Base-by-base conservation (phyloP, 2,113 vertebrate genomes). In the Seriola dumerili region DNA sequence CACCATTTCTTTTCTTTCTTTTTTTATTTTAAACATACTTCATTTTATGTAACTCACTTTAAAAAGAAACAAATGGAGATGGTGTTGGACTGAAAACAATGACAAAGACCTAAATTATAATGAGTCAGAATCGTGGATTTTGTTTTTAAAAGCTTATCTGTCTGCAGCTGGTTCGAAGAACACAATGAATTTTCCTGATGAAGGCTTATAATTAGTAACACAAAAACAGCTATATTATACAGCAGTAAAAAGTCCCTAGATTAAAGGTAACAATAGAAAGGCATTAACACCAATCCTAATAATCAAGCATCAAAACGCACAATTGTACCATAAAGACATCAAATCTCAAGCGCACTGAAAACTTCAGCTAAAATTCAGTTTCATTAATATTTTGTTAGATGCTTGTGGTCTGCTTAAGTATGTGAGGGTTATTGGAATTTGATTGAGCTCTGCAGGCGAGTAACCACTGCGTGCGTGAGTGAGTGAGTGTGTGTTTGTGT, bases 1-100 rank as follows among this genome's bases (percentile, higher is more conserved):
- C 66, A 75, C 44, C 17, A 86, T 81, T 40, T 86, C 69, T 89
- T 82, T 88, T 32, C 29, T 76, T 46, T 84, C 80, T 8, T 7
- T 21, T 2, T 85, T 64, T 50, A 5, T 48, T 48, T 16, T 2
- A 19, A 54, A 54, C 63, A 89, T 70, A 89, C 81, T 84, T 88
- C 46, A 70, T 91, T 91, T 91, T 63, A 54, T 88, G 88, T 85
- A 92, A 91, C 83, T 81, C 36, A 58, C 34, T 17, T 62, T 8
- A 14, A 58, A 25, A 71, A 50, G 71, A 85, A 79, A 72, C n/a
- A 48, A 70, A 68, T 23, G 25, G 8, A 23, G 17, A 8, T 32
- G 11, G 13, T 62, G 2, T 6, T 64, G 8, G 8, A 38, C 16
- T 12, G 5, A 23, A 62, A 72, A 61, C 5, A 46, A 55, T 14